Conservation (phyloP, 2,797 vertebrate genomes). For the Schizothorax lantsangensis region DNA sequence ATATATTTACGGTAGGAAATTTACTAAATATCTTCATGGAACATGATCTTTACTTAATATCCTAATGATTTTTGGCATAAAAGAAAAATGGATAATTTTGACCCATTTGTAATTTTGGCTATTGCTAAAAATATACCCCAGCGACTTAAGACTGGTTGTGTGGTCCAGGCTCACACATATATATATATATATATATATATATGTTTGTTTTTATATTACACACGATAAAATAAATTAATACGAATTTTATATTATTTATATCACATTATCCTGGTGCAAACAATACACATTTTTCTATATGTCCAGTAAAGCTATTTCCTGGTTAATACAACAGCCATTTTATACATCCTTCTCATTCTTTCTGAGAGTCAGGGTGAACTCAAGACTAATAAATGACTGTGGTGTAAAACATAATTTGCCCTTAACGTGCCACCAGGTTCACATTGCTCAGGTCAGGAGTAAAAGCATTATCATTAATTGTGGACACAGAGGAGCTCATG, state of each 20-base stretch:
- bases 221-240: background rate
- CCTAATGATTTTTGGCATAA: no score
- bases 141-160: no score
- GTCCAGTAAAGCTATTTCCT: background rate
- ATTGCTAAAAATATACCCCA: no score
- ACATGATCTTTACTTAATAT: no score
- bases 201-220: background rate
- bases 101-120: no score
- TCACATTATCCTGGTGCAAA: background rate
- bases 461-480: constrained; percentile 38
- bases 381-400: constrained; percentile 6
- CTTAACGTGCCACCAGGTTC: background rate
- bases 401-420: constrained; percentile 1
- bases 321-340: background rate
- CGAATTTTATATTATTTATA: background rate
- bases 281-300: background rate
- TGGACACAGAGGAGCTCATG: constrained; percentile 9
- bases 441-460: constrained; percentile 9
- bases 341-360: background rate
- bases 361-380: background rate
- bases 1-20: no score
- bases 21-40: no score
- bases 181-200: background rate
- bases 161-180: no score
- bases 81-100: no score